A percentile compares a stretch with the other conserved stretches of the same genome.
These are phyloP conservation scores for Sinocyclocheilus rhinocerous DNA, from an alignment of 2,113 vertebrate genomes.

Conservation along the genomic window DNA sequence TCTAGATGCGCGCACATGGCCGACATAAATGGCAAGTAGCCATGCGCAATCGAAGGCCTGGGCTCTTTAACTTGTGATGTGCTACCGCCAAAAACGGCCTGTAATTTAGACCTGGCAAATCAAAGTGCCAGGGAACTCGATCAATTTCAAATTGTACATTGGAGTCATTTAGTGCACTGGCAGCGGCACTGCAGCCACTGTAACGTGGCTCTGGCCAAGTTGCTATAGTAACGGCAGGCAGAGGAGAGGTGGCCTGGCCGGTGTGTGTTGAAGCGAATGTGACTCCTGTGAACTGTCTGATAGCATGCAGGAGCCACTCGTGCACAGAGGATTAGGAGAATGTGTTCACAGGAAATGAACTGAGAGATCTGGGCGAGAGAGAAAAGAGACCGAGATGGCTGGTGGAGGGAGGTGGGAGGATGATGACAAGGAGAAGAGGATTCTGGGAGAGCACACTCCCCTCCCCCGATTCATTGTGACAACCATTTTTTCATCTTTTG, in stretches of 20 bases:
- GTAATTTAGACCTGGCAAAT: constrained; percentile 37
- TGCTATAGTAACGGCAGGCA: constrained; percentile 53
- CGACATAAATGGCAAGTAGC: background rate
- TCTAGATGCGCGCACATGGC: background rate
- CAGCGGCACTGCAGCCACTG: constrained; percentile 27
- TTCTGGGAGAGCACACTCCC: constrained; percentile 15
- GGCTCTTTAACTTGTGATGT: constrained; percentile 32
- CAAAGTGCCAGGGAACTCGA: constrained; percentile 44
- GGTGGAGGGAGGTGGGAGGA: constrained; percentile 20
- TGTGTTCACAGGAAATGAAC: constrained; percentile 59
- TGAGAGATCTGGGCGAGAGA: constrained; percentile 27
- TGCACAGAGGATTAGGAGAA: constrained; percentile 55
- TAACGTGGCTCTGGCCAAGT: constrained; percentile 42
- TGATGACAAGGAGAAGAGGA: constrained; percentile 35
- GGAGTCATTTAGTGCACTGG: constrained; percentile 44
- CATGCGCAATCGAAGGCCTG: background rate
- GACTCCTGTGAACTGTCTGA: constrained; percentile 51
- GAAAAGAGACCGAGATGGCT: constrained; percentile 27
- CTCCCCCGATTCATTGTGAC: constrained; percentile 17
- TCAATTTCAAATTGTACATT: constrained; percentile 50
- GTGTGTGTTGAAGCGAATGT: constrained; percentile 46
- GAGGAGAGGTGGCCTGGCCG: constrained; percentile 46
- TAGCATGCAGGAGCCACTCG: constrained; percentile 29
- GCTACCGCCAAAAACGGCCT: constrained; percentile 7
- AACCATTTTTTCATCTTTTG: constrained; percentile 36